Percentiles rank a stretch among this genome's conserved stretches.
Evolutionary conservation across 1,140 invertebrate genomes (phyloP).

Genomic region (Papilio machaon): DNA sequence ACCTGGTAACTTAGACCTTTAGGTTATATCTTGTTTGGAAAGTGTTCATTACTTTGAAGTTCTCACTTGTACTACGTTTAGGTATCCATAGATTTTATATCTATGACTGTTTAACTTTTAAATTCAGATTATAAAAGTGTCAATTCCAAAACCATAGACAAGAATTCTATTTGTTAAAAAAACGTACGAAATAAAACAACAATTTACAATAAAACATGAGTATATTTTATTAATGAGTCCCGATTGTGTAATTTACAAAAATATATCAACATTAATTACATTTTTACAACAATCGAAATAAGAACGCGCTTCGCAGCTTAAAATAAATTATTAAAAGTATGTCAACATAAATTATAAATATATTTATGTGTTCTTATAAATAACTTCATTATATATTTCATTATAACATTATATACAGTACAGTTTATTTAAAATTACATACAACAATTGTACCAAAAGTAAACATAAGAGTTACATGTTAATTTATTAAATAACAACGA

Average conservation of each 20-base stretch:
- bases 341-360: slow-evolving; percentile 11
- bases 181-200: not conserved
- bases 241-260: not conserved
- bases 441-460: not conserved
- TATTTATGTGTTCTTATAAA: slow-evolving; percentile 16
- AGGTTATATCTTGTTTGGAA: too few relatives aligned
- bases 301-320: not conserved
- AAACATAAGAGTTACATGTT: not conserved
- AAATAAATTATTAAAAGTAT: not conserved
- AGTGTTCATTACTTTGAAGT: too few relatives aligned
- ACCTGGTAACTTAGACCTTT: too few relatives aligned
- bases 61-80: too few relatives aligned
- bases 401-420: not conserved
- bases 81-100: too few relatives aligned
- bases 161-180: not conserved
- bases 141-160: too few relatives aligned
- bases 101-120: too few relatives aligned
- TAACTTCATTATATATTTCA: slow-evolving; percentile 15
- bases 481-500: not conserved
- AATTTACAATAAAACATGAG: not conserved
- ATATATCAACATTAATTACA: slow-evolving; percentile 11
- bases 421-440: not conserved
- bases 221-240: not conserved
- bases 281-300: not conserved
- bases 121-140: not conserved